Base-by-base conservation (phyloP, 2,888 invertebrate species). In the Chloroclystis v-ata region DNA sequence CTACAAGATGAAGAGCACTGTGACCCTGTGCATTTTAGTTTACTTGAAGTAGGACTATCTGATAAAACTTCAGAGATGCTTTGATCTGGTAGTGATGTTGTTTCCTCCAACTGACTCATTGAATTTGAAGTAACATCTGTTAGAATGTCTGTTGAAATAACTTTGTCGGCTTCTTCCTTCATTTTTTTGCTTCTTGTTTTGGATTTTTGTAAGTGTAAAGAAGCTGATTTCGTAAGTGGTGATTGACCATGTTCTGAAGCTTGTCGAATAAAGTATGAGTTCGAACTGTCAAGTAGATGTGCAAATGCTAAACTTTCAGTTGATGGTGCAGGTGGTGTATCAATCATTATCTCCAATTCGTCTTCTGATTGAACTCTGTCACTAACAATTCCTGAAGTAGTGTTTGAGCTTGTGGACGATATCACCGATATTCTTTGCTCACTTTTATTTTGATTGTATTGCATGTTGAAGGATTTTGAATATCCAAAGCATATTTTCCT, bases 361-460 rank as follows among this genome's bases (percentile, higher is more conserved):
- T 97, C 97, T 84, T 97, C 95, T 44, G 96, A 97, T 75, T 97
- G 97, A 45, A 97, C 96, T 60, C 97, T 92, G 78, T 98, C 98
- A 76, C 97, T 97, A 35, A 97, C 97, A 63, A 98, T 97, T 49
- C 98, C 98, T 24, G 97, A 97, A 14, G 98, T 98, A 29, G 97
- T 98, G 72, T 97, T 97, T n/a, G 97, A 97, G 67, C 97, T 97
- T 30, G 97, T 95, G 67, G 94, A 95, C 49, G 96, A 96, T 71
- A 97, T 96, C 24, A 97, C 94, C 45, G 96, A 96, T 72, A 95
- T 94, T 63, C 96, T 90, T 78, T 95, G 95, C 77, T 95, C 94
- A 54, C 89, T 92, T 69, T 92, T 91, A 63, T 90, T 91, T 60
- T 90, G 90, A 63, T 90, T 91, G 45, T 82, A 77, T 56, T 91